phyloP scores from a whole-genome alignment of 2,113 vertebrate species.

The Mirounga angustirostris region DNA sequence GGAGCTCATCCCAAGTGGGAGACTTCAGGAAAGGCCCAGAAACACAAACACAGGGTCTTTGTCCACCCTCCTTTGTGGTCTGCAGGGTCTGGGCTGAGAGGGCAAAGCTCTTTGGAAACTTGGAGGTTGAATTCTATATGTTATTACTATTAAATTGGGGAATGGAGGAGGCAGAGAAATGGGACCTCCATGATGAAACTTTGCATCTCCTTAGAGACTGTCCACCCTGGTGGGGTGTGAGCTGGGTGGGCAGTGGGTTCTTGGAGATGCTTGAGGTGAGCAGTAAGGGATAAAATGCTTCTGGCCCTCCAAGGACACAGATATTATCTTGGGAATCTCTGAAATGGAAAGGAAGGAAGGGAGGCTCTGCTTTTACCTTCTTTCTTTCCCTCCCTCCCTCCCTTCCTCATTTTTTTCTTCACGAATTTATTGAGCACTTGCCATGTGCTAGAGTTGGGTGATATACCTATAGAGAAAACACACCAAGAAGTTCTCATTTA shows the following conservation, averaged over 20 bases:
- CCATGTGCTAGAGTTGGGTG: background rate
- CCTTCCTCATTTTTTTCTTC: background rate
- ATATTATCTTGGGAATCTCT: background rate
- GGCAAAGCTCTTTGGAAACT: background rate
- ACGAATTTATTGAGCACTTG: background rate
- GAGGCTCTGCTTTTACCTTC: background rate
- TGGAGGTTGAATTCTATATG: background rate
- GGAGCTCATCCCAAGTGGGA: background rate
- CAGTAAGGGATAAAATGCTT: background rate
- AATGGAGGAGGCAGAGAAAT: background rate
- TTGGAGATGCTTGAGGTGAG: background rate
- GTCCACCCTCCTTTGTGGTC: background rate
- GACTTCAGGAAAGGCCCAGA: background rate
- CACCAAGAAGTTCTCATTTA: background rate
- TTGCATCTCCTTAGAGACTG: background rate
- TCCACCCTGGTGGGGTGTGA: background rate
- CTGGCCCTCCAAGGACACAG: background rate
- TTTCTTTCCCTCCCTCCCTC: rapidly evolving
- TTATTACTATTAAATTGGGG: background rate
- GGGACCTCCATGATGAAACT: background rate
- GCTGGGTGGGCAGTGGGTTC: background rate
- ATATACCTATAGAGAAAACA: background rate
- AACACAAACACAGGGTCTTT: background rate
- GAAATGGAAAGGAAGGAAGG: background rate
- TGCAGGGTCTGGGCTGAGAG: background rate